phyloP scores from a whole-genome alignment of 2,888 invertebrate species.

The Leptinotarsa tumamoca region DNA sequence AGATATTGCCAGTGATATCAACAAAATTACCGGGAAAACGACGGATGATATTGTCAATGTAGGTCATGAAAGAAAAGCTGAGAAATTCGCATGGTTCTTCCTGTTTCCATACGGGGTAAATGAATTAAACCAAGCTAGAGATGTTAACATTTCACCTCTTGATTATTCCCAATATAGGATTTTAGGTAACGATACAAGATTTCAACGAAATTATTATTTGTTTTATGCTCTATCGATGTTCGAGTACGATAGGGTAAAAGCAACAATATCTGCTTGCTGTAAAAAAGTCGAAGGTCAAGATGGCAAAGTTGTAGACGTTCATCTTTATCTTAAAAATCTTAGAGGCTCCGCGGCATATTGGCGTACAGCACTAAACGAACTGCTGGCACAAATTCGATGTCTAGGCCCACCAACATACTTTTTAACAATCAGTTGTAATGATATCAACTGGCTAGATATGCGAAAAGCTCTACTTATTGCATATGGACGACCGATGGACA shows the following conservation, averaged over 20 bases:
- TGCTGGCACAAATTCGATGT: conserved; percentile 28
- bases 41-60: neutral
- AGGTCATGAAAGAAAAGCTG: neutral
- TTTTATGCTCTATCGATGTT: conserved; percentile 27
- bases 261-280: neutral
- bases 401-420: conserved; percentile 28
- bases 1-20: neutral
- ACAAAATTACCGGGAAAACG: neutral
- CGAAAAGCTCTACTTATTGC: too few species aligned
- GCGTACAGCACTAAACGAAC: conserved; percentile 24
- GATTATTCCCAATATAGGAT: neutral
- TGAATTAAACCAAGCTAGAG: neutral
- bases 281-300: neutral
- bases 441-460: too few species aligned
- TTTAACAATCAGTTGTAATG: conserved; percentile 21
- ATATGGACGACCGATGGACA: too few species aligned
- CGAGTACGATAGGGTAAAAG: conserved; percentile 21
- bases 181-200: conserved; percentile 10
- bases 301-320: neutral
- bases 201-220: conserved; percentile 21
- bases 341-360: conserved; percentile 17
- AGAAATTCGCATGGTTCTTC: neutral
- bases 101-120: neutral
- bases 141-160: neutral
- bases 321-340: neutral